Percentiles rank a stretch among this genome's conserved stretches.
phyloP scores from a whole-genome alignment of 2,888 invertebrate genomes.

The Tipula lateralis region DNA sequence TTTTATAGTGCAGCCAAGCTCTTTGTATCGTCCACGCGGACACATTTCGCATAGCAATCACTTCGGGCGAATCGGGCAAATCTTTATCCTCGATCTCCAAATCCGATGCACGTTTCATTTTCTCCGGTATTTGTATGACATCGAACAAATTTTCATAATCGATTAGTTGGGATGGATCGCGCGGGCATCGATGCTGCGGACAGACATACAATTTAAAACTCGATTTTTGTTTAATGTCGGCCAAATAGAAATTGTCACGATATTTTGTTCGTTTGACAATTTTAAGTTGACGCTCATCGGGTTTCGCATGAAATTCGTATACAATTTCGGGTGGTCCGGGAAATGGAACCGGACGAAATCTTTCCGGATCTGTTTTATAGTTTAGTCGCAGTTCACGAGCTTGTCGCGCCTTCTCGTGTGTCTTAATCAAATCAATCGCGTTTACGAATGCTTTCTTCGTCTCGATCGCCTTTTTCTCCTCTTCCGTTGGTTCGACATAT shows the following conservation, averaged over 20 bases:
- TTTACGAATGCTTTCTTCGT: constrained; percentile 38
- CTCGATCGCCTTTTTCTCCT: constrained; percentile 32
- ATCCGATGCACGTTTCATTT: not conserved
- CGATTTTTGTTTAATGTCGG: not conserved
- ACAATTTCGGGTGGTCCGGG: constrained; percentile 28
- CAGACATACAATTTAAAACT: not conserved
- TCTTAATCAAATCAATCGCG: constrained; percentile 48
- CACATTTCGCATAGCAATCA: not conserved
- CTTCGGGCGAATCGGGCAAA: not conserved
- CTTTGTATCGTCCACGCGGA: not conserved
- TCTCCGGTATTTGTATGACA: not conserved
- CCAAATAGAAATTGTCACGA: constrained; percentile 39
- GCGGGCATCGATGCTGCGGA: constrained; percentile 20
- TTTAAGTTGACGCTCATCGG: constrained; percentile 42
- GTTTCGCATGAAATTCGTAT: constrained; percentile 43
- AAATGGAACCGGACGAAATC: constrained; percentile 33
- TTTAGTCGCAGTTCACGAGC: constrained; percentile 38
- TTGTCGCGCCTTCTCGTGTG: constrained; percentile 50
- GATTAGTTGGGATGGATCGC: not conserved
- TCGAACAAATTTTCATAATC: not conserved
- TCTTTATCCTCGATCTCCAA: not conserved
- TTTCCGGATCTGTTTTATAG: constrained; percentile 35
- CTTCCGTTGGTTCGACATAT: constrained; percentile 32
- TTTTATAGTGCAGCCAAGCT: constrained; percentile 4
- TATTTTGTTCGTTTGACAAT: constrained; percentile 43